These are phyloP conservation scores for Volucella inanis DNA, from an alignment of 2,888 invertebrate genomes.

Conservation along the genomic window DNA sequence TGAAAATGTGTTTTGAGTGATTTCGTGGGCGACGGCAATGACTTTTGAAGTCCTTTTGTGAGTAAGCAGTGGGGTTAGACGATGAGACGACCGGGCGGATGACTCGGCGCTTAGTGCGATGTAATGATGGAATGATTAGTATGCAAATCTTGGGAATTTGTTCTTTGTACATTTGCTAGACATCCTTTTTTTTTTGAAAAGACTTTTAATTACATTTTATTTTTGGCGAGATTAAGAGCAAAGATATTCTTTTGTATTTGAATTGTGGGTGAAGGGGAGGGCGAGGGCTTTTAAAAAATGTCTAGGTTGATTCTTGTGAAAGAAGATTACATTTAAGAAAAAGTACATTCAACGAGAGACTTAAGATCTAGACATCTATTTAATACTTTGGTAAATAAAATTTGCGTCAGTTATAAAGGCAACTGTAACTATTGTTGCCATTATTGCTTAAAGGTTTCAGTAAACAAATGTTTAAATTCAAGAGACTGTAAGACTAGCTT, in stretches of 20 bases:
- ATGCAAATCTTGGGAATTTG: constrained; percentile 61
- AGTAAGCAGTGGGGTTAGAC: not conserved
- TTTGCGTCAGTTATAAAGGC: too few relatives aligned
- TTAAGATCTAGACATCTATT: too few relatives aligned
- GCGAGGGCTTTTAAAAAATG: too few relatives aligned
- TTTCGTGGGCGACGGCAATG: constrained; percentile 39
- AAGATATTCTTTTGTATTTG: constrained; percentile 39
- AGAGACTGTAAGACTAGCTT: too few relatives aligned
- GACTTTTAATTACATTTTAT: constrained; percentile 64
- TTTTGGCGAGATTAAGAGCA: constrained; percentile 37
- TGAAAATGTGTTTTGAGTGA: constrained; percentile 64
- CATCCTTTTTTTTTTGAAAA: constrained; percentile 20
- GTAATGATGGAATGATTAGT: constrained; percentile 56
- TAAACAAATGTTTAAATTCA: too few relatives aligned
- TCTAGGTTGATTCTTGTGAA: too few relatives aligned
- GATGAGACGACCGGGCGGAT: not conserved
- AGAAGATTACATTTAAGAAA: too few relatives aligned
- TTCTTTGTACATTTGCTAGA: constrained; percentile 28
- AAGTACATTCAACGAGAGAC: too few relatives aligned
- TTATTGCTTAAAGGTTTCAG: too few relatives aligned
- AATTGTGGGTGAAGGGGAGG: not conserved
- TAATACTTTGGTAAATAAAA: too few relatives aligned
- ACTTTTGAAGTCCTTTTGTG: constrained; percentile 52
- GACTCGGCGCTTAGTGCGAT: constrained; percentile 10
- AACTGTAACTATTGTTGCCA: too few relatives aligned